Percentiles rank a stretch among this genome's conserved stretches.
phyloP scores from a whole-genome alignment of 2,113 vertebrate species.

The Cisticola juncidis region DNA sequence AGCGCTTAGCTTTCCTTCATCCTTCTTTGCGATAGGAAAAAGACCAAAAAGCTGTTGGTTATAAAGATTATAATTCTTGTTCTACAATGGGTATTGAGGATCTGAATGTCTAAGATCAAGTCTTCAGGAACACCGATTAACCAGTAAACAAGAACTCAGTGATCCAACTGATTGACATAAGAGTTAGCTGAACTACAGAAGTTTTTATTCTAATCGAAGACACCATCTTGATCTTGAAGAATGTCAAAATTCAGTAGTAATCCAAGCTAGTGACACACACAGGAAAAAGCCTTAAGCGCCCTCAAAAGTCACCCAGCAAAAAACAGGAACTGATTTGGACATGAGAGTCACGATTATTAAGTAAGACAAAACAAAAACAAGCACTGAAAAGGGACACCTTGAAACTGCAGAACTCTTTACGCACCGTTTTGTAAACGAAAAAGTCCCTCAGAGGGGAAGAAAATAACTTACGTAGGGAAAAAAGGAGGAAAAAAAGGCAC shows the following conservation, averaged over 20 bases:
- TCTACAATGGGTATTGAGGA: background rate
- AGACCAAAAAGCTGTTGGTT: background rate
- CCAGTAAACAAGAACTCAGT: background rate
- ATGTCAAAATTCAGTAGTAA: background rate
- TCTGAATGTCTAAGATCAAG: background rate
- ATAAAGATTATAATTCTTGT: background rate
- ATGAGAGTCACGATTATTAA: background rate
- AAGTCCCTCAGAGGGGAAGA: background rate
- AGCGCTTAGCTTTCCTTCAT: background rate
- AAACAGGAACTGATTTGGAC: background rate
- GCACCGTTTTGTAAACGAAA: accelerated
- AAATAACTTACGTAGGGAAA: accelerated
- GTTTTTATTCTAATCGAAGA: background rate
- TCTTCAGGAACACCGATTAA: background rate
- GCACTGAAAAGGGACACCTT: background rate
- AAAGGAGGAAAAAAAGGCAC: accelerated
- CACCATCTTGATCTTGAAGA: background rate
- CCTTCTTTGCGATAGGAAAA: background rate
- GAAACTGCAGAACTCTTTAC: background rate
- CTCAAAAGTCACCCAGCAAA: background rate
- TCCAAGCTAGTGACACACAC: background rate
- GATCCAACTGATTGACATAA: accelerated
- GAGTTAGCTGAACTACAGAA: accelerated
- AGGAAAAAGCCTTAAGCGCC: background rate
- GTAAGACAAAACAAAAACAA: background rate